Evolutionary conservation across 2,113 vertebrate species (phyloP).

Genomic region (Brachyhypopomus gauderio): DNA sequence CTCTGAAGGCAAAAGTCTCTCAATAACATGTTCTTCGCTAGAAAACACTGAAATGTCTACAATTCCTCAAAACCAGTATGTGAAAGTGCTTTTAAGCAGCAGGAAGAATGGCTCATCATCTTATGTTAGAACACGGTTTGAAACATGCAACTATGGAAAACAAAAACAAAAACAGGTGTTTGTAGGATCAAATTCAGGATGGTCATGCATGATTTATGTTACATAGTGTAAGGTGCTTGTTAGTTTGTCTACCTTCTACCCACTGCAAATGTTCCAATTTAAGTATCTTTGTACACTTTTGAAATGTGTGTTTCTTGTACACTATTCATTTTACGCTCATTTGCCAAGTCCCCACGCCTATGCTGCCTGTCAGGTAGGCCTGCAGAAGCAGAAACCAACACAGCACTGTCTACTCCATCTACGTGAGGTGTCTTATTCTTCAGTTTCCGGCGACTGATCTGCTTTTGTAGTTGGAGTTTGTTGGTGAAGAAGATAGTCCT

Average conservation of each 20-base stretch:
- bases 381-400: not conserved
- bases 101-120: too few relatives aligned
- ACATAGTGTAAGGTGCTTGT: too few relatives aligned
- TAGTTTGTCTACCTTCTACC: not conserved
- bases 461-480: slow-evolving; percentile 79
- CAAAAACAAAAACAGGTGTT: too few relatives aligned
- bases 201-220: too few relatives aligned
- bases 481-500: slow-evolving; percentile 79
- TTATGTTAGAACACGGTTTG: too few relatives aligned
- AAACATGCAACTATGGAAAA: too few relatives aligned
- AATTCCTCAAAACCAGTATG: too few relatives aligned
- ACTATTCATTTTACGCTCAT: slow-evolving; percentile 16
- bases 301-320: not conserved
- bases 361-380: not conserved
- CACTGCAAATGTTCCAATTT: not conserved
- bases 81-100: too few relatives aligned
- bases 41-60: too few relatives aligned
- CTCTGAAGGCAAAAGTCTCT: too few relatives aligned
- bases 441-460: slow-evolving; percentile 70
- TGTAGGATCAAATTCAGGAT: too few relatives aligned
- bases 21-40: too few relatives aligned
- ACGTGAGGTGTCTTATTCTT: slow-evolving; percentile 14
- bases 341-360: not conserved
- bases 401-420: not conserved
- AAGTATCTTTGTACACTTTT: not conserved